Percentiles rank a stretch among this genome's conserved stretches.
Evolutionary conservation across 2,797 vertebrate species (phyloP).

Genomic region (Sebastolobus alascanus): DNA sequence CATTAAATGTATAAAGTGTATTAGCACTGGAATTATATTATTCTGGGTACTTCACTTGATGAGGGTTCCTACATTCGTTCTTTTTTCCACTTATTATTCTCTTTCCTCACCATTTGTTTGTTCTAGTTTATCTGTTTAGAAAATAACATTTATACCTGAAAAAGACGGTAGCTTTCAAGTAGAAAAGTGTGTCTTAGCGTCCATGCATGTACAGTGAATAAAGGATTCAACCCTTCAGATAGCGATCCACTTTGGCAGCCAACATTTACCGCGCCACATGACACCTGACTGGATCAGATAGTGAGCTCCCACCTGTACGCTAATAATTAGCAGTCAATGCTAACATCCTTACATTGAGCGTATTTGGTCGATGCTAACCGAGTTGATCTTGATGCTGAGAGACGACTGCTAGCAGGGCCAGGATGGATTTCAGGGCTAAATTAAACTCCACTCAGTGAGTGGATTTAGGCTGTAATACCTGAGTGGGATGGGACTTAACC

Average conservation of each 20-base stretch:
- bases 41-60: background rate
- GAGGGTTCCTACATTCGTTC: background rate
- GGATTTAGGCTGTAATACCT: conserved; percentile 52
- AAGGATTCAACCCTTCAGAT: conserved; percentile 32
- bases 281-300: conserved; percentile 46
- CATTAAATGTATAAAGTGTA: background rate
- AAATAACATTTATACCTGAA: background rate
- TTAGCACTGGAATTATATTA: background rate
- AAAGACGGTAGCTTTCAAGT: background rate
- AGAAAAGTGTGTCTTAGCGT: background rate
- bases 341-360: conserved; percentile 59
- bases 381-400: conserved; percentile 56
- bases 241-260: conserved; percentile 14
- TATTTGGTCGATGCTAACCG: conserved; percentile 65
- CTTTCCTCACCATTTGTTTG: background rate
- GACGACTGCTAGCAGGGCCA: conserved; percentile 29
- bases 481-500: conserved; percentile 13
- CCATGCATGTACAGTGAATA: conserved; percentile 8
- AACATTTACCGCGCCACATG: conserved; percentile 27
- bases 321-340: conserved; percentile 65
- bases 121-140: background rate
- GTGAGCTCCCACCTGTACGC: conserved; percentile 32
- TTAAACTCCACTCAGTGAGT: conserved; percentile 64
- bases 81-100: background rate
- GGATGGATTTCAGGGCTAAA: conserved; percentile 69